Evolutionary conservation across 1,140 invertebrate genomes (phyloP).

Genomic region (Zaprionus ornatus): DNA sequence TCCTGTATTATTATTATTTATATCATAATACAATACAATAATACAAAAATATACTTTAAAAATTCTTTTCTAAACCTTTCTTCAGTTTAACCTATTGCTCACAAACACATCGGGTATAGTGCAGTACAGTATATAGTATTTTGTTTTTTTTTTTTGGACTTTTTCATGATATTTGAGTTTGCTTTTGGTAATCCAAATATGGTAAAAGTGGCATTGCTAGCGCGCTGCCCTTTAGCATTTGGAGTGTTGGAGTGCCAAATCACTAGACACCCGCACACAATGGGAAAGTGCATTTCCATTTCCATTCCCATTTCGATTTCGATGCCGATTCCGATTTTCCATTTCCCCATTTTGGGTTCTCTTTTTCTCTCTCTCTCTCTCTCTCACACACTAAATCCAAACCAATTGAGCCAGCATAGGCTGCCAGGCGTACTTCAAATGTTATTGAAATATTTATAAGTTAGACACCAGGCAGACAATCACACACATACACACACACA

Average conservation of each 20-base stretch:
- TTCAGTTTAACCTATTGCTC: too few species aligned
- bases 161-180: slow-evolving; percentile 7
- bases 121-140: neutral
- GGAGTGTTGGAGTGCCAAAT: slow-evolving; percentile 59
- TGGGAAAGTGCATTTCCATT: slow-evolving; percentile 80
- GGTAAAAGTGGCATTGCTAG: slow-evolving; percentile 55
- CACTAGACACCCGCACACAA: slow-evolving; percentile 77
- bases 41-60: too few species aligned
- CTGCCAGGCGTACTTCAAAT: slow-evolving; percentile 71
- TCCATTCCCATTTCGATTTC: slow-evolving; percentile 5
- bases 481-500: slow-evolving; percentile 38
- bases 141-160: neutral
- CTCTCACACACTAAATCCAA: slow-evolving; percentile 13
- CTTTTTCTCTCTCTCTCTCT: neutral
- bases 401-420: slow-evolving; percentile 47
- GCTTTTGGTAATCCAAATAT: slow-evolving; percentile 65
- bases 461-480: slow-evolving; percentile 65
- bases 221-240: slow-evolving; percentile 17
- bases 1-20: too few species aligned
- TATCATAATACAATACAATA: too few species aligned
- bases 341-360: slow-evolving; percentile 40
- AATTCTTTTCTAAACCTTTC: too few species aligned
- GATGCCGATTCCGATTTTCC: slow-evolving; percentile 41
- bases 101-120: neutral
- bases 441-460: slow-evolving; percentile 83